A percentile compares a stretch with the other conserved stretches of the same genome.
phyloP scores from a whole-genome alignment of 2,113 vertebrate genomes.

The Datnioides undecimradiatus region DNA sequence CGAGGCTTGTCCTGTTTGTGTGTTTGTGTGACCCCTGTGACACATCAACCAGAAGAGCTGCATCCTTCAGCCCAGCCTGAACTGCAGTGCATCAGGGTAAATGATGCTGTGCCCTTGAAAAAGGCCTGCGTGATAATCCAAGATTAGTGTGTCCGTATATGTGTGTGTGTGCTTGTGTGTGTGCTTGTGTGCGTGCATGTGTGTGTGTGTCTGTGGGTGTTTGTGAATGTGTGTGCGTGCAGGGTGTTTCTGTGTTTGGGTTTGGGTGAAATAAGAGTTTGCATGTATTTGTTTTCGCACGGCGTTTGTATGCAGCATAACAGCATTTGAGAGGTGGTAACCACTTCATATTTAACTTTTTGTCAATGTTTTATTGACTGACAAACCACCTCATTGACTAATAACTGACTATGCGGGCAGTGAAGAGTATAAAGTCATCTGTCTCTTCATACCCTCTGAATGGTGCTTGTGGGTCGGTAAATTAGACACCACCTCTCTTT shows the following conservation, averaged over 20 bases:
- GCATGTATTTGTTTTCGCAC: background rate
- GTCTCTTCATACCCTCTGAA: background rate
- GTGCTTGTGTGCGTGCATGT: constrained; percentile 45
- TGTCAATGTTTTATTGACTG: background rate
- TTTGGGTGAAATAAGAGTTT: constrained; percentile 12
- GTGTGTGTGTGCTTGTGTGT: constrained; percentile 38
- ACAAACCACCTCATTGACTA: background rate
- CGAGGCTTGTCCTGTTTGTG: constrained; percentile 10
- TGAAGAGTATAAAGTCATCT: background rate
- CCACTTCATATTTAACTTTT: constrained; percentile 1
- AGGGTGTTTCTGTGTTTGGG: constrained; percentile 37
- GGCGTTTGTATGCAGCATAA: background rate
- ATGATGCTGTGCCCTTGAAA: constrained; percentile 75
- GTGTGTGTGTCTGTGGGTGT: constrained; percentile 35
- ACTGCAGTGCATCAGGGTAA: constrained; percentile 63
- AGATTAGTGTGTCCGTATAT: constrained; percentile 68
- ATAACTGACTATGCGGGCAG: background rate
- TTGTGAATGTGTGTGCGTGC: constrained; percentile 18
- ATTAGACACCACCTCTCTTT: constrained; percentile 23
- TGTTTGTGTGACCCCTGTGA: constrained; percentile 33
- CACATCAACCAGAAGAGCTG: constrained; percentile 28
- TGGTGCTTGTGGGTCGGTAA: background rate
- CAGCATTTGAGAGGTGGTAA: background rate
- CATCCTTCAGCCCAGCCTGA: constrained; percentile 43
- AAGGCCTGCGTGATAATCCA: constrained; percentile 76